Evolutionary conservation across 2,113 vertebrate genomes (phyloP), one percentile per base, ranked within the genome.

Genomic region (Cyrtonyx montezumae): DNA sequence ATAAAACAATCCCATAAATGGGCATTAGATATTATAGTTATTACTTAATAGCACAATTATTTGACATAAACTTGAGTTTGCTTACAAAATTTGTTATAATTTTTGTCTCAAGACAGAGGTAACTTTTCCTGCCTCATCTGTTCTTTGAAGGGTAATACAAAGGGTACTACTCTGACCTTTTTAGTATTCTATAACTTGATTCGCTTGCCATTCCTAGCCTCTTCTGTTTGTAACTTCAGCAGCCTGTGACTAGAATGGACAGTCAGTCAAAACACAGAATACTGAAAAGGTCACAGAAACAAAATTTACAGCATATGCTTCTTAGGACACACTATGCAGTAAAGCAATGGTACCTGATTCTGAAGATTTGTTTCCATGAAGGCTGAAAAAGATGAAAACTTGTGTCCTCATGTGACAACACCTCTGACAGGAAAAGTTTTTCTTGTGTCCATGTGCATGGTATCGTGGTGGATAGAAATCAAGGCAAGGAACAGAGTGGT

Each of bases 151-250:
- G 95, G 93, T 95, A 96, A 96, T 97, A 93, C 95, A 94, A 96
- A 96, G 61, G 73, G 87, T 93, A 88, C 71, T 86, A 86, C 90
- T 85, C n/a, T 97, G 97, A 98, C 97, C 97, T 97, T 98, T 98
- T 97, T 92, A 97, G 87, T 88, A 97, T 97, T 97, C 97, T 96
- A 37, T 92, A 94, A 97, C 97, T 97, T 97, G 96, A 98, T 96
- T 98, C 11, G 4, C 95, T 97, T 97, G 90, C 96, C 87, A 91
- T 95, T 84, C 82, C 74, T 75, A 93, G 70, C 84, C 73, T 94
- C 75, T 32, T 86, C 87, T 97, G 91, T 96, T 97, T 97, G 96
- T 96, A 90, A 88, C 93, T 80, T 85, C 75, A 78, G 95, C 73
- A 97, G 96, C 71, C 82, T 96, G 66, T 84, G 93, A 97, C 90